Conservation (phyloP, 2,113 vertebrate genomes). For the Heterocephalus glaber region DNA sequence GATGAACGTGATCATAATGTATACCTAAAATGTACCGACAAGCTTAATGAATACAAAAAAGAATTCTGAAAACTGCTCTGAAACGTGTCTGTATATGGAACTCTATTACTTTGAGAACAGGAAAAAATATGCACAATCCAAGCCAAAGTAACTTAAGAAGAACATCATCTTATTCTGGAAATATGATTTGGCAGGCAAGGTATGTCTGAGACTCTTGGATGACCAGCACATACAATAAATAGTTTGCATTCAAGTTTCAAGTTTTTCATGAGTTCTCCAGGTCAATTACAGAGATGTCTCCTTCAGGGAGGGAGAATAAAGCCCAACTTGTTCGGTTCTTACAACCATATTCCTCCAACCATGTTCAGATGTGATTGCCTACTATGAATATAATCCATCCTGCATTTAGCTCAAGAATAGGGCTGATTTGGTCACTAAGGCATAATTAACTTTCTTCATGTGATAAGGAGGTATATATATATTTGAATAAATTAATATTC, state of each 20-base stretch:
- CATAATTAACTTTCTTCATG: neutral
- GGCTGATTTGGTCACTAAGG: neutral
- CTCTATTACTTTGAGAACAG: neutral
- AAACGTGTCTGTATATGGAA: neutral
- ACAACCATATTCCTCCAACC: rapidly evolving
- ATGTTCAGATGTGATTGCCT: neutral
- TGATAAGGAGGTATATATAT: neutral
- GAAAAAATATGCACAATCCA: neutral
- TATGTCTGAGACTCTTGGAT: neutral
- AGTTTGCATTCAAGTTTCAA: neutral
- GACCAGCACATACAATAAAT: neutral
- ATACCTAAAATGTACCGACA: too few relatives aligned
- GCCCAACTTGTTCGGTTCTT: rapidly evolving
- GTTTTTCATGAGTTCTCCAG: neutral
- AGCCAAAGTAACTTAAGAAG: neutral
- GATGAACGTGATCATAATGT: too few relatives aligned
- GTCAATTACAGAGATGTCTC: neutral
- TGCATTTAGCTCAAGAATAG: neutral
- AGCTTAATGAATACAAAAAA: too few relatives aligned
- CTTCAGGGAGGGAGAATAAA: neutral
- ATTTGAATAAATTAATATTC: neutral
- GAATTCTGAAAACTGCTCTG: neutral
- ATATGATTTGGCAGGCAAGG: neutral
- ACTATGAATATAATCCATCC: rapidly evolving
- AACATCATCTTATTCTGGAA: neutral